A percentile compares a stretch with the other conserved stretches of the same genome.
Evolutionary conservation across 2,797 vertebrate genomes (phyloP).

Genomic region (Vultur gryphus): DNA sequence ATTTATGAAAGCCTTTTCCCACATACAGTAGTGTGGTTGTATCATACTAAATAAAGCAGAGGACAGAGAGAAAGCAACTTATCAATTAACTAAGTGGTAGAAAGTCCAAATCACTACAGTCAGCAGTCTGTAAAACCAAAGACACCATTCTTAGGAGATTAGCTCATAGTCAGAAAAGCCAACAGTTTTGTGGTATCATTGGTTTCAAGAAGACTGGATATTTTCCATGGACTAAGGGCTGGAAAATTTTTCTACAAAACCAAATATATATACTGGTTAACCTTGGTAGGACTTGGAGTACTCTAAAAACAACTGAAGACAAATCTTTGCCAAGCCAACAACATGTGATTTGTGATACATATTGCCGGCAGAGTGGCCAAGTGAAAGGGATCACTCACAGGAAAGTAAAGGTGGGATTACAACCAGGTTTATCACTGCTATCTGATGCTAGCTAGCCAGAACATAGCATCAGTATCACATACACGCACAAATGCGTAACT

Average conservation of each 20-base stretch:
- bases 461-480: not conserved
- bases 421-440: not conserved
- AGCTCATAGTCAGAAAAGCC: slow-evolving; percentile 53
- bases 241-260: slow-evolving; percentile 12
- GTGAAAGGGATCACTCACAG: not conserved
- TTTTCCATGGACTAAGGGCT: slow-evolving; percentile 10
- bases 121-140: slow-evolving; percentile 63
- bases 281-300: not conserved
- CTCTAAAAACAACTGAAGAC: not conserved
- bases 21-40: not conserved
- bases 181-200: slow-evolving; percentile 33
- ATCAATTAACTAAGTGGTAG: slow-evolving; percentile 42
- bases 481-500: not conserved
- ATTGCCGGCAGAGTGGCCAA: not conserved
- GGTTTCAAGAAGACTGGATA: not conserved
- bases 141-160: slow-evolving; percentile 29
- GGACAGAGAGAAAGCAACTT: slow-evolving; percentile 32
- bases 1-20: slow-evolving; percentile 56
- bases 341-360: not conserved
- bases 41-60: slow-evolving; percentile 11
- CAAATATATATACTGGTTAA: slow-evolving; percentile 22
- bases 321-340: not conserved
- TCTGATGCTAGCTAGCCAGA: not conserved
- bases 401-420: not conserved
- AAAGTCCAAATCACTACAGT: slow-evolving; percentile 10